phyloP scores from a whole-genome alignment of 2,888 invertebrate species.

The Osmoderma eremita region DNA sequence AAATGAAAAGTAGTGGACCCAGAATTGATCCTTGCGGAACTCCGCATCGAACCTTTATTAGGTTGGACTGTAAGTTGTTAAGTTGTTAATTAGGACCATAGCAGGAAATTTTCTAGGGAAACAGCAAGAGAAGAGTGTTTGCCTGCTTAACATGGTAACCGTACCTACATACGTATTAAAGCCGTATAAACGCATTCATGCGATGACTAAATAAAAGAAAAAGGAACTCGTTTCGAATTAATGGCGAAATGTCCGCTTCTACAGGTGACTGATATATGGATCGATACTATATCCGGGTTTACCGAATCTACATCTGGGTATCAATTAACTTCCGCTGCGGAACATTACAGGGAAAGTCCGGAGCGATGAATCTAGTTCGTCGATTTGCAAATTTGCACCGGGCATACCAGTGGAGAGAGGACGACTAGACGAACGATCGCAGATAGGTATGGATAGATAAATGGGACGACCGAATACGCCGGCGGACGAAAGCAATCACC shows the following conservation, averaged over 20 bases:
- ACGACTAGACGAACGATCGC: background rate
- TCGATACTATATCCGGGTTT: background rate
- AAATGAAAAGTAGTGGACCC: no score
- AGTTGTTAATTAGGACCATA: no score
- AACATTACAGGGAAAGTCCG: background rate
- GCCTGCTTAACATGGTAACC: no score
- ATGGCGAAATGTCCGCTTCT: background rate
- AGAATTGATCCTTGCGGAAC: no score
- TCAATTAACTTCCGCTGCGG: conserved; percentile 15
- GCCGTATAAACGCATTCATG: no score
- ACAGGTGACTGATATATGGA: conserved; percentile 9
- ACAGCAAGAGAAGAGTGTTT: no score
- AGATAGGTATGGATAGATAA: conserved; percentile 19
- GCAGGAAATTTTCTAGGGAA: no score
- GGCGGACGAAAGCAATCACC: conserved; percentile 7
- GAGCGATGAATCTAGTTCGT: background rate
- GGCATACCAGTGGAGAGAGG: conserved; percentile 4
- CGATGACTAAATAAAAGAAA: no score
- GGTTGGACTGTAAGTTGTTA: no score
- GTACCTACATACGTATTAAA: no score
- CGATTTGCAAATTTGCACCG: conserved; percentile 19
- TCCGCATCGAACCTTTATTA: no score
- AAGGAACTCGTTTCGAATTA: background rate
- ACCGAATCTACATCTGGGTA: conserved; percentile 6
- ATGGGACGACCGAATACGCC: conserved; percentile 13